These are phyloP conservation scores for Actias luna DNA, from an alignment of 2,888 invertebrate species.

Conservation along the genomic window DNA sequence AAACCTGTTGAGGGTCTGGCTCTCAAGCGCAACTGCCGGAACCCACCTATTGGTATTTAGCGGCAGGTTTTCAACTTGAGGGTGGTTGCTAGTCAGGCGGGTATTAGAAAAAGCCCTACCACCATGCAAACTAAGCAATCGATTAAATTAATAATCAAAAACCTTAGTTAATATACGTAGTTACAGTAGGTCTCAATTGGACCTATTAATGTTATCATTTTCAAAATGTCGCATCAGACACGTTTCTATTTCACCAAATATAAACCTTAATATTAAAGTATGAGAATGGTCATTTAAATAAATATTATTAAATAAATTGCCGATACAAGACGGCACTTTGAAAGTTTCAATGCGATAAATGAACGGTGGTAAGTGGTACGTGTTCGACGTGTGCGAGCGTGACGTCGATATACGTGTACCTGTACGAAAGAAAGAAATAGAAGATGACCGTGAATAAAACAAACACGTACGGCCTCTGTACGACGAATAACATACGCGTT, in stretches of 20 bases:
- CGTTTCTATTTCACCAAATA: neutral
- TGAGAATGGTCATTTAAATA: slow-evolving; percentile 3
- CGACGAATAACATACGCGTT: slow-evolving; percentile 2
- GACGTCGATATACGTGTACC: neutral
- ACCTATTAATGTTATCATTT: slow-evolving; percentile 17
- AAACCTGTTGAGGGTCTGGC: too few relatives aligned
- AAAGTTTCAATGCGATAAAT: slow-evolving; percentile 61
- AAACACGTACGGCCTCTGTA: slow-evolving; percentile 21
- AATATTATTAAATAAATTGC: slow-evolving; percentile 32
- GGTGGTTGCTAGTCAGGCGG: too few relatives aligned
- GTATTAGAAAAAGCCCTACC: too few relatives aligned
- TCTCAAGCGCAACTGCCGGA: too few relatives aligned
- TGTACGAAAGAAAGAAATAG: slow-evolving; percentile 5
- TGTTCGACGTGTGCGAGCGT: slow-evolving; percentile 36
- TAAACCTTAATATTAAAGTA: slow-evolving; percentile 7
- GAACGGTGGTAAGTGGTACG: slow-evolving; percentile 57
- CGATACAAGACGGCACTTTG: slow-evolving; percentile 26
- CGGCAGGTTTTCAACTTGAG: too few relatives aligned
- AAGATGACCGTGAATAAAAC: slow-evolving; percentile 25
- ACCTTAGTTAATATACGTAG: slow-evolving; percentile 34
- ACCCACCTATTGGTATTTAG: too few relatives aligned
- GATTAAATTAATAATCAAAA: slow-evolving; percentile 79
- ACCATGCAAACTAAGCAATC: slow-evolving; percentile 53
- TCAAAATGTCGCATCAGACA: slow-evolving; percentile 6
- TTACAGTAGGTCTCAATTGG: slow-evolving; percentile 10